These are phyloP conservation scores for Macrosteles quadrilineatus DNA, from an alignment of 1,140 invertebrate species.

Conservation along the genomic window DNA sequence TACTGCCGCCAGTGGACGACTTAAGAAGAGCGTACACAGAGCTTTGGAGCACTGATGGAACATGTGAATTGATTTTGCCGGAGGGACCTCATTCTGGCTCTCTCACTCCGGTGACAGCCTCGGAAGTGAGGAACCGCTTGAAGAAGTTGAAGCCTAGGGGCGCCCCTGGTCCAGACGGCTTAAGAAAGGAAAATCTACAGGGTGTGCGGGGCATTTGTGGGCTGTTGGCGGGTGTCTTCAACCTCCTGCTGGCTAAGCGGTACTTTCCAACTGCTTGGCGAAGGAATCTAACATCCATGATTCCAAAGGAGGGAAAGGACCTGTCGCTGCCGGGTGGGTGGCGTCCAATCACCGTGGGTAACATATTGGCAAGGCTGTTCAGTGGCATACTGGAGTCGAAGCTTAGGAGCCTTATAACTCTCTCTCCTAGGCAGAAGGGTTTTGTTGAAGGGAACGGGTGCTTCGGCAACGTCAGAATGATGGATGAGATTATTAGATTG, in stretches of 20 bases:
- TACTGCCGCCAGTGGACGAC: no score
- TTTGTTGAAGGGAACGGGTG: slow-evolving; percentile 4
- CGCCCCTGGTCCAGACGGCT: no score
- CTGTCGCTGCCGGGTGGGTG: no score
- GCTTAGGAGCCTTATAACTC: neutral
- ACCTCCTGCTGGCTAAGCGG: neutral
- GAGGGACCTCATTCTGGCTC: no score
- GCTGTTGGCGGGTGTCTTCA: neutral
- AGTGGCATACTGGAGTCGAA: neutral
- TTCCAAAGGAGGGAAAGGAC: neutral
- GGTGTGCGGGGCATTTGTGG: no score
- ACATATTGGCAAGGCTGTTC: neutral
- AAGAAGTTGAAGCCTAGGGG: neutral
- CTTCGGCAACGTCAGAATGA: neutral
- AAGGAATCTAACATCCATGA: neutral
- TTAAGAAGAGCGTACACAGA: no score
- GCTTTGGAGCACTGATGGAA: no score
- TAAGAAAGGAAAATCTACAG: no score
- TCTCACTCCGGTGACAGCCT: neutral
- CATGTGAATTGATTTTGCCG: no score
- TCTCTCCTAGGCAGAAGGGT: neutral
- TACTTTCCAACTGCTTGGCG: neutral
- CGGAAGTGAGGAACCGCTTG: slow-evolving; percentile 24
- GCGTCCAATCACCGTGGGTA: slow-evolving; percentile 4
- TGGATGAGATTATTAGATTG: no score